A percentile compares a stretch with the other conserved stretches of the same genome.
These are phyloP conservation scores for Eupsittula cactorum DNA, from an alignment of 2,113 vertebrate species.

Conservation along the genomic window DNA sequence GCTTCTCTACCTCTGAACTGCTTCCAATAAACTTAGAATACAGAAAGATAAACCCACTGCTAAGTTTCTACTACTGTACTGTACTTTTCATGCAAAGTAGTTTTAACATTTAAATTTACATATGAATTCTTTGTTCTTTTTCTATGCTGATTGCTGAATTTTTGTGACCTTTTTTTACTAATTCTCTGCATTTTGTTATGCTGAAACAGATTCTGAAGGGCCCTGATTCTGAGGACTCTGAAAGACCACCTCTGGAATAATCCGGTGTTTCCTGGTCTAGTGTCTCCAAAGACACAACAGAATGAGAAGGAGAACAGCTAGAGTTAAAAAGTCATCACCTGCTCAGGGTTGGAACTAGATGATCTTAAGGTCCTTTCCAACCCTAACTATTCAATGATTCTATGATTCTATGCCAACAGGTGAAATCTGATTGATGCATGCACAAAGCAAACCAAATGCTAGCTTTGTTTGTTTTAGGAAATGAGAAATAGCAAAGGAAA, in stretches of 20 bases:
- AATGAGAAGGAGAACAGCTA: neutral
- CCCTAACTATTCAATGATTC: too few species aligned
- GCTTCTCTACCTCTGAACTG: slow-evolving; percentile 1
- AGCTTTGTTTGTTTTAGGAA: slow-evolving; percentile 20
- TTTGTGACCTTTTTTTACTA: neutral
- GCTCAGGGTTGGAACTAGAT: neutral
- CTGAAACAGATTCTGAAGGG: neutral
- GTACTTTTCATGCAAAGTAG: neutral
- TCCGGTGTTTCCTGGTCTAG: neutral
- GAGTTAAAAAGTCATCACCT: neutral
- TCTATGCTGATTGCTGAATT: neutral
- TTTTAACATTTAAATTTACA: slow-evolving; percentile 24
- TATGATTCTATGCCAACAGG: neutral
- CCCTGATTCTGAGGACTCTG: neutral
- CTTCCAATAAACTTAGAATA: slow-evolving; percentile 29
- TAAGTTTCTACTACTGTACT: neutral
- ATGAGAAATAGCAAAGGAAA: neutral
- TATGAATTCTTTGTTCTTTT: neutral
- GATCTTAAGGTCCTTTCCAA: too few species aligned
- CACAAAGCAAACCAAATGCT: neutral
- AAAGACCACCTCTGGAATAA: neutral
- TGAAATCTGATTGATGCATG: neutral
- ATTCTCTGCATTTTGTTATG: neutral
- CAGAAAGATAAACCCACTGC: slow-evolving; percentile 20
- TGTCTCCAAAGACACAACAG: neutral